These are phyloP conservation scores for Oceanodroma tethys DNA, from an alignment of 2,113 vertebrate species.

Conservation along the genomic window DNA sequence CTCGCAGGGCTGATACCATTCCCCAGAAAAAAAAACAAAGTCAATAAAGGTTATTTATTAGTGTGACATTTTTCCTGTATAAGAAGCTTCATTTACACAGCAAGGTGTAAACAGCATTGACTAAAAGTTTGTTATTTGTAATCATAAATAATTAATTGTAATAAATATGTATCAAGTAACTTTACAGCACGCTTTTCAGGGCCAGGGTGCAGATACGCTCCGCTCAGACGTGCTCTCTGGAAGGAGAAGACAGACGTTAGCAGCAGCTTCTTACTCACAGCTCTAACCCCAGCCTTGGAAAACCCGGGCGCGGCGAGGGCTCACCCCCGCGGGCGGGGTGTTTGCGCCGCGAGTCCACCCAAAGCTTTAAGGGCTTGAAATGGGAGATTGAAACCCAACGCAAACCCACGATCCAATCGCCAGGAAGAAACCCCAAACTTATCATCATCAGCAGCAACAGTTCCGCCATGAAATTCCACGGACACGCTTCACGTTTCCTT, in stretches of 20 bases:
- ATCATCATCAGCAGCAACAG: fast-evolving
- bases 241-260: constrained; percentile 66
- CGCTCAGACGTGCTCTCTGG: constrained; percentile 33
- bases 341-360: background rate
- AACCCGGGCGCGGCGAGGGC: background rate
- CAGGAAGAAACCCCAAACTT: background rate
- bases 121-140: constrained; percentile 88
- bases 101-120: constrained; percentile 76
- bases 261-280: constrained; percentile 73
- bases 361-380: background rate
- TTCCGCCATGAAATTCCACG: fast-evolving
- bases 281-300: constrained; percentile 30
- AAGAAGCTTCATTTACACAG: constrained; percentile 82
- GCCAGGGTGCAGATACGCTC: constrained; percentile 72
- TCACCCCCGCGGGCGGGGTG: background rate
- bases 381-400: fast-evolving
- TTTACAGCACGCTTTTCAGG: constrained; percentile 84
- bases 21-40: background rate
- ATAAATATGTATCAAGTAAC: constrained; percentile 96
- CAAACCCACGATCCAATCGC: fast-evolving
- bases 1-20: background rate
- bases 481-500: fast-evolving
- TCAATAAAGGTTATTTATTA: constrained; percentile 77
- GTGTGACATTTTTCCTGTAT: constrained; percentile 80
- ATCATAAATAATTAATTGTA: constrained; percentile 98